Evolutionary conservation across 1,140 invertebrate genomes (phyloP).

Genomic region (Polyergus mexicanus): DNA sequence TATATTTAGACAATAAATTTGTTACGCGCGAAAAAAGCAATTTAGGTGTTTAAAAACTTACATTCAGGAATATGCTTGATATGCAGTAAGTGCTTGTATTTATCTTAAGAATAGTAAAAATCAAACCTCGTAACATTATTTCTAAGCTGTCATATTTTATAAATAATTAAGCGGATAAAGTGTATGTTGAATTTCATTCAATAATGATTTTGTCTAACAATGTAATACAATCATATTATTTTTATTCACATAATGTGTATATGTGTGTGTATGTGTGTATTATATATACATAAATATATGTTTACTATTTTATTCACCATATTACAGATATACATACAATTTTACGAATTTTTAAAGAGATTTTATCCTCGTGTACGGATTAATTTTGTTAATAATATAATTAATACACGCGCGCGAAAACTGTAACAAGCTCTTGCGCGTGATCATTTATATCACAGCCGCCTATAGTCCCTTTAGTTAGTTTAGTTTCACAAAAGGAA

Average conservation of each 20-base stretch:
- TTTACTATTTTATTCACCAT: not conserved
- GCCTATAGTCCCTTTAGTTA: not conserved
- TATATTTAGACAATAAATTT: conserved; percentile 5
- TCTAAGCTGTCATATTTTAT: not conserved
- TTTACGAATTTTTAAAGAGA: not conserved
- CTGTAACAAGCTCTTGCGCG: not conserved
- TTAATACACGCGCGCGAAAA: not conserved
- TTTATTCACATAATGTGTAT: no score
- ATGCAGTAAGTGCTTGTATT: not conserved
- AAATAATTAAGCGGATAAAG: not conserved
- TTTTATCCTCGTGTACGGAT: not conserved
- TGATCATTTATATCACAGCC: not conserved
- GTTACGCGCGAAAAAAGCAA: not conserved
- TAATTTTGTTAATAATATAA: not conserved
- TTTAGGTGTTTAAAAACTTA: not conserved
- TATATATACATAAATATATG: not conserved
- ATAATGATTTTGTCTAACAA: not conserved
- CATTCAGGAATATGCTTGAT: not conserved
- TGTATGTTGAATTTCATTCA: not conserved
- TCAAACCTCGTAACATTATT: not conserved
- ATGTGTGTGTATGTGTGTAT: no score
- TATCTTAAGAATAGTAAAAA: not conserved
- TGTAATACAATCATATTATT: not conserved
- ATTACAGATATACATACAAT: conserved; percentile 3
- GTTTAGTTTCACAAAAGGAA: conserved; percentile 4